Base-by-base conservation (phyloP, 2,113 vertebrate genomes). In the Pterocles gutturalis region DNA sequence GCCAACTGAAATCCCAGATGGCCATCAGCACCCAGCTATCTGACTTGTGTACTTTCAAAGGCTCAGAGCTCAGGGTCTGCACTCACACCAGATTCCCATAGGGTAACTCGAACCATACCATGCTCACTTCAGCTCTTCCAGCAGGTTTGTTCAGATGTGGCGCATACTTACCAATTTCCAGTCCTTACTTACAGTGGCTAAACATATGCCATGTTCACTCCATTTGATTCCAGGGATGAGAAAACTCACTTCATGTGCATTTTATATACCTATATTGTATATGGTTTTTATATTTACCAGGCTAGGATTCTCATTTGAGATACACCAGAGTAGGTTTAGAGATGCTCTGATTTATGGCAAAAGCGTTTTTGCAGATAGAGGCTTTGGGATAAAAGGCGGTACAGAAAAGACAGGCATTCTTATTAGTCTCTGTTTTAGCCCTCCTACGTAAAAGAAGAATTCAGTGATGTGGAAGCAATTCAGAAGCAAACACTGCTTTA, bases 11-110 rank as follows among this genome's bases (percentile, higher is more conserved):
- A 67, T 92, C 95, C 93, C 90, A 93, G 88, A 92, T 90, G 93
- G 93, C 86, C 88, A 71, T 93, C 83, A 93, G 79, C 83, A 71
- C 90, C 76, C 85, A 89, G 88, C 67, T 73, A 94, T 70, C 70
- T 69, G 61, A 80, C 75, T 67, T 51, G 46, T 11, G n/a, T 36
- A 14, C 36, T 69, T 91, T 10, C 31, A 83, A 38, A 67, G 75
- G n/a, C 70, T 79, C 9, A 2, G 77, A 72, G 62, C 9, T 1
- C 60, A 57, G 53, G 8, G 19, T 34, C 46, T 77, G 54, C 79
- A 5, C 3, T 36, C 58, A n/a, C 0, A 17, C 83, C 90, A 95
- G 72, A 72, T 78, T 73, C 87, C 93, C 70, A 11, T 45, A 53
- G 72, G 64, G 24, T 65, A 22, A 48, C 57, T 55, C 29, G 43